These are phyloP conservation scores for Ahaetulla prasina DNA, from an alignment of 2,113 vertebrate species.

Conservation along the genomic window DNA sequence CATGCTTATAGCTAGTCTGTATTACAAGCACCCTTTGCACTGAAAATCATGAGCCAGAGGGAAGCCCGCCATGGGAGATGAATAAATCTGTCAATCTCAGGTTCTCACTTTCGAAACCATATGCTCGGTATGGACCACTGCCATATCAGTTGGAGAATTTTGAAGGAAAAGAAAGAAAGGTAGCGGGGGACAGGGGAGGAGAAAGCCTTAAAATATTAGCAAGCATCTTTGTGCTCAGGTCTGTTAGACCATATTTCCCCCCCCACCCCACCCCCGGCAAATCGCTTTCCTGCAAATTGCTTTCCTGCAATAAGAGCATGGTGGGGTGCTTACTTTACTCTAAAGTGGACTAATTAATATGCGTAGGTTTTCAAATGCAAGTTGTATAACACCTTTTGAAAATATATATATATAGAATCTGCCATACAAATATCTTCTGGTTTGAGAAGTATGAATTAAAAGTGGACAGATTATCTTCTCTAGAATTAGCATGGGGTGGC, in stretches of 20 bases:
- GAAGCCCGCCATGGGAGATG: neutral
- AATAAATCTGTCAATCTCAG: neutral
- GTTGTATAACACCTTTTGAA: neutral
- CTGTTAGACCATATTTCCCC: neutral
- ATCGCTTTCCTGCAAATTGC: neutral
- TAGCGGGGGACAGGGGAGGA: neutral
- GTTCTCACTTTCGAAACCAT: neutral
- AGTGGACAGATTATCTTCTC: neutral
- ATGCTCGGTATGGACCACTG: neutral
- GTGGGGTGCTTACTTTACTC: neutral
- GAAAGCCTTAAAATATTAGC: neutral
- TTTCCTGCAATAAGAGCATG: neutral
- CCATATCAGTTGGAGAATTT: neutral
- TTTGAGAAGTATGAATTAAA: neutral
- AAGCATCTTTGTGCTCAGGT: neutral
- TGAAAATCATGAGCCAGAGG: neutral
- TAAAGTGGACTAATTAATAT: neutral
- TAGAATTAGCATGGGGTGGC: neutral
- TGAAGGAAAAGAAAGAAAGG: neutral
- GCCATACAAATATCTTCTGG: neutral
- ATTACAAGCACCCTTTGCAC: neutral
- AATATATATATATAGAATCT: neutral
- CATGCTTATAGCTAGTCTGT: neutral
- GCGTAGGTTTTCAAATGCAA: neutral
- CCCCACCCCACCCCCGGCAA: too few species aligned